Base-by-base conservation (phyloP, 53 echinoderm and acorn worm species). In the Mesocentrotus franciscanus region DNA sequence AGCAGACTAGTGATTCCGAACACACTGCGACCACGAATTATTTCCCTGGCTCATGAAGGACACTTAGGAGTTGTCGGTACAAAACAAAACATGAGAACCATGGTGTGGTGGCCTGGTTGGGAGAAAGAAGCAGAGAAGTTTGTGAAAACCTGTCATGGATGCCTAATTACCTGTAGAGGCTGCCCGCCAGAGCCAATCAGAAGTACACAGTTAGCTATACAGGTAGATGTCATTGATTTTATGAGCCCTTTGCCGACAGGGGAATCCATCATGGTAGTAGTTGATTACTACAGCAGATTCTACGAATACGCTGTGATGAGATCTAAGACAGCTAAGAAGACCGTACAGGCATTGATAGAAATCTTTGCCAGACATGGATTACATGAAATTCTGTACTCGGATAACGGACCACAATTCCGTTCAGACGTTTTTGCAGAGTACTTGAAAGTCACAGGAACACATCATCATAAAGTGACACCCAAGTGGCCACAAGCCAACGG, bases 401-500 rank as follows among this genome's bases (percentile, higher is more conserved):
- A 85, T 11, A 85, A 85, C 11, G 85, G 85, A 0, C n/a, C n/a
- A n/a, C 85, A 85, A 34, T 85, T 85, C 26, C 0, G 0, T 24
- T 85, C 56, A 3, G 49, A 17, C 1, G 56, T 6, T 0, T 85
- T 85, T 24, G 10, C 3, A 56, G 56, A 49, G 2, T 85, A 85
- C 24, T 22, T 56, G 85, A 55, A 4, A 18, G 20, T 8, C 9
- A 85, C 7, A 1, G 85, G 24, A 1, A 56, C 24, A 85, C 56
- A 85, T 1, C 85, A 56, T 56, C 85, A 76, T 76, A 33, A n/a
- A 35, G 94, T 96, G 18, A 97, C 96, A 11, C 93, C 97, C 33
- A 93, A 90, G 60, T 97, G 96, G 96, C 79, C 97, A 33, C 96
- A 96, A 78, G 96, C 96, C 71, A 96, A 96, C 62, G 93, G 97